Conservation (phyloP, 2,113 vertebrate genomes). For the Leucopsar rothschildi region DNA sequence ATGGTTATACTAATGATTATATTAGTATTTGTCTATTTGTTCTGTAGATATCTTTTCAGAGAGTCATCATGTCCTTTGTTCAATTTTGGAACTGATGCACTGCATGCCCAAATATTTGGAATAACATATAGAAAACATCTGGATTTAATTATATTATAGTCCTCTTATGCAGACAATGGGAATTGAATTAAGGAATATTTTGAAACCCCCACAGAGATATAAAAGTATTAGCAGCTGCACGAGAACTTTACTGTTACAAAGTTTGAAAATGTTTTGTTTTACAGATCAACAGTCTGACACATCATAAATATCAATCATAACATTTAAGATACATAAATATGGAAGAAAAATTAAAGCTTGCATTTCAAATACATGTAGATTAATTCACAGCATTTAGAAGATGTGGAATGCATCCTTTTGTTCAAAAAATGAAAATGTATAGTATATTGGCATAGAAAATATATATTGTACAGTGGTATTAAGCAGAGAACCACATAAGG, state of each 20-base stretch:
- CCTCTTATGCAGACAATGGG: constrained; percentile 69
- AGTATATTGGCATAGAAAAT: not conserved
- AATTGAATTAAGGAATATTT: constrained; percentile 77
- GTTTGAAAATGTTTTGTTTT: constrained; percentile 71
- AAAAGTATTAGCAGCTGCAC: constrained; percentile 71
- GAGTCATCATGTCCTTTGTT: constrained; percentile 29
- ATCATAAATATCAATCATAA: constrained; percentile 63
- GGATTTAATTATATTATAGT: constrained; percentile 68
- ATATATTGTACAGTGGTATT: not conserved
- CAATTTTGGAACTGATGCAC: constrained; percentile 56
- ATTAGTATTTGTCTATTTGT: constrained; percentile 54
- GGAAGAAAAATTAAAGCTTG: constrained; percentile 20
- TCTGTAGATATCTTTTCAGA: constrained; percentile 46
- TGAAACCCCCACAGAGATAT: constrained; percentile 69
- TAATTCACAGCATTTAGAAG: not conserved
- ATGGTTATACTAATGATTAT: not conserved
- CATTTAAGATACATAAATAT: constrained; percentile 18
- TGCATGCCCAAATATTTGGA: constrained; percentile 69
- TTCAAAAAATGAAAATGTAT: not conserved
- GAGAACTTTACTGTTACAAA: constrained; percentile 62
- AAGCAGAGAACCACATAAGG: not conserved
- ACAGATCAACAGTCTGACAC: constrained; percentile 67
- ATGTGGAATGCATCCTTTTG: not conserved
- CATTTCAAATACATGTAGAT: constrained; percentile 1
- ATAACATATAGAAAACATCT: constrained; percentile 70